Evolutionary conservation across 2,888 invertebrate species (phyloP).

Genomic region (Eueremaeus valkanovi): DNA sequence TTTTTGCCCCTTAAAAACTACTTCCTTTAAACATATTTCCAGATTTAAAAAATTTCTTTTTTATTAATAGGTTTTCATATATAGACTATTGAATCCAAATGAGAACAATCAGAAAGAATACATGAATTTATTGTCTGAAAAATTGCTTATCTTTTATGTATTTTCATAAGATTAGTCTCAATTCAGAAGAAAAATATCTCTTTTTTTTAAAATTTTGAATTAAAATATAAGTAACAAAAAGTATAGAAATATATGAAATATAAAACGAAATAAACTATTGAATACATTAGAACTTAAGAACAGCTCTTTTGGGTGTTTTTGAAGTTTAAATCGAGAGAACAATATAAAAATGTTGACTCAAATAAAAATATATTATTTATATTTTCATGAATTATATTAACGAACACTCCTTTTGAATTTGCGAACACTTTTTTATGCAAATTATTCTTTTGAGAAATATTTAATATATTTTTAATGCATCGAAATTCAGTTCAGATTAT

Average conservation of each 20-base stretch:
- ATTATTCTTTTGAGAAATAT: neutral
- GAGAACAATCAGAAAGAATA: no score
- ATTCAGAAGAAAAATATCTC: no score
- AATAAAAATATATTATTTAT: slow-evolving; percentile 20
- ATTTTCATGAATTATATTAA: neutral
- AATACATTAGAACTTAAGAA: neutral
- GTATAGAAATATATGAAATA: neutral
- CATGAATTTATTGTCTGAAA: no score
- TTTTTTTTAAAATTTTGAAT: no score
- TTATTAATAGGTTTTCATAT: no score
- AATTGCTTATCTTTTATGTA: no score
- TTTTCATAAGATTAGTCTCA: no score
- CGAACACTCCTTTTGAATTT: neutral
- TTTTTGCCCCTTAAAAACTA: no score
- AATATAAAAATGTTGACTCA: neutral
- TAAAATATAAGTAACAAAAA: neutral
- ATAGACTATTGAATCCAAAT: no score
- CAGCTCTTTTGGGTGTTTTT: neutral
- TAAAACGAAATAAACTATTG: neutral
- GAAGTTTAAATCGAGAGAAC: neutral
- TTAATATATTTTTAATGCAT: slow-evolving; percentile 25
- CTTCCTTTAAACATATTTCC: no score
- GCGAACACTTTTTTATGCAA: slow-evolving; percentile 1
- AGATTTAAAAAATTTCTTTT: no score
- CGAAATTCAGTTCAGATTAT: neutral